These are phyloP conservation scores for Cantharis flavilabris DNA, from an alignment of 2,888 invertebrate species.

Conservation along the genomic window DNA sequence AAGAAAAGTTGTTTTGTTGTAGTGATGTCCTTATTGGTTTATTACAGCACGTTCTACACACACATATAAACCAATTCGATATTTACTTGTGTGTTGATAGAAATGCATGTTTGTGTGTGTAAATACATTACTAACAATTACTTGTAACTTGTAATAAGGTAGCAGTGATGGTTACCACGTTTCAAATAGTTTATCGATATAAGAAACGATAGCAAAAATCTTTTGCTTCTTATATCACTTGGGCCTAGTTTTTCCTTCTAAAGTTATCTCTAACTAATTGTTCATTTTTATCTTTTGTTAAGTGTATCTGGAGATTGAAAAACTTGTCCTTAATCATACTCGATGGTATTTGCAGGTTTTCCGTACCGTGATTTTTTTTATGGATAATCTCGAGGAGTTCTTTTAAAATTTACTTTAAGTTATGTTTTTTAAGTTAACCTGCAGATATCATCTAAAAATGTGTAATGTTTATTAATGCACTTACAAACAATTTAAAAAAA, in stretches of 20 bases:
- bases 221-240: neutral
- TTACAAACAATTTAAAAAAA: neutral
- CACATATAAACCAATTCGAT: neutral
- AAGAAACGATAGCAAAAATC: neutral
- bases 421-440: neutral
- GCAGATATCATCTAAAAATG: neutral
- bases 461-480: neutral
- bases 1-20: slow-evolving; percentile 8
- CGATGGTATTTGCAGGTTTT: neutral
- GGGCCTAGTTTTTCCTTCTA: no score
- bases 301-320: no score
- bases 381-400: neutral
- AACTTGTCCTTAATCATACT: neutral
- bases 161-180: neutral
- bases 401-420: neutral
- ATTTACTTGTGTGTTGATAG: neutral
- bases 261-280: no score
- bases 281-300: no score
- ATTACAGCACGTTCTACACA: neutral
- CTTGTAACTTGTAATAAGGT: neutral
- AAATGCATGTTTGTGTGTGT: neutral
- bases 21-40: neutral
- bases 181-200: neutral
- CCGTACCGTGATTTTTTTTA: neutral
- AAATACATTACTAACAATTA: neutral